Conservation (phyloP, 2,797 vertebrate species). For the Geotrypetes seraphini region DNA sequence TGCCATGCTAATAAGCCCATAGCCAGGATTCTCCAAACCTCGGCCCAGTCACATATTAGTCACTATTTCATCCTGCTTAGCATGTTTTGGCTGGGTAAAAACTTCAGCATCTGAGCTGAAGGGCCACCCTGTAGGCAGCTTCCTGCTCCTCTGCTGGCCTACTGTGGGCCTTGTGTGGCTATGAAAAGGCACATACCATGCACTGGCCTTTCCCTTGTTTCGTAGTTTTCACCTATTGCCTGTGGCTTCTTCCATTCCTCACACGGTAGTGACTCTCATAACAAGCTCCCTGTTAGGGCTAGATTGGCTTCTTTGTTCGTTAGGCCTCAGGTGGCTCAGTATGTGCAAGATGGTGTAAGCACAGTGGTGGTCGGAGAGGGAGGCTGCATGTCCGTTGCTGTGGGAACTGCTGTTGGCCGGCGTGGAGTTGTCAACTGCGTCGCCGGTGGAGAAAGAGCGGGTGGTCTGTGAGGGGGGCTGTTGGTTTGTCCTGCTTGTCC, state of each 20-base stretch:
- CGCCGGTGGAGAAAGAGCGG: constrained; percentile 73
- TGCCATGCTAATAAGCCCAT: constrained; percentile 26
- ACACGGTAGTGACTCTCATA: constrained; percentile 97
- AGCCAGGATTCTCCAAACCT: constrained; percentile 29
- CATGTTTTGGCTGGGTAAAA: constrained; percentile 32
- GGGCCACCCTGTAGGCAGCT: constrained; percentile 15
- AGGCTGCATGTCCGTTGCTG: constrained; percentile 45
- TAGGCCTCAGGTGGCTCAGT: constrained; percentile 88
- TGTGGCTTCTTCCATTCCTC: constrained; percentile 65
- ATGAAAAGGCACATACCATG: constrained; percentile 33
- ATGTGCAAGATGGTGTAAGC: constrained; percentile 94
- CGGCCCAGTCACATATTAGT: constrained; percentile 29
- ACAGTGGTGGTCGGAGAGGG: constrained; percentile 87
- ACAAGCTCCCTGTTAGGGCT: constrained; percentile 89
- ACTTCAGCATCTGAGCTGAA: constrained; percentile 27
- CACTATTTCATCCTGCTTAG: constrained; percentile 46
- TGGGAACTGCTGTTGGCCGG: constrained; percentile 49
- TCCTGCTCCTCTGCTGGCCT: constrained; percentile 23
- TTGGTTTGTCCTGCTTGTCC: constrained; percentile 68
- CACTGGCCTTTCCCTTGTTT: constrained; percentile 22
- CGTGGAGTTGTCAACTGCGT: constrained; percentile 56
- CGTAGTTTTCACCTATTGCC: constrained; percentile 49
- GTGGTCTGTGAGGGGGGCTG: constrained; percentile 70
- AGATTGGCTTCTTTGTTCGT: constrained; percentile 70
- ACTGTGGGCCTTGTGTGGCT: constrained; percentile 32